Evolutionary conservation across 2,797 vertebrate species (phyloP), one percentile per base, ranked within the genome.

Genomic region (Semotilus atromaculatus): DNA sequence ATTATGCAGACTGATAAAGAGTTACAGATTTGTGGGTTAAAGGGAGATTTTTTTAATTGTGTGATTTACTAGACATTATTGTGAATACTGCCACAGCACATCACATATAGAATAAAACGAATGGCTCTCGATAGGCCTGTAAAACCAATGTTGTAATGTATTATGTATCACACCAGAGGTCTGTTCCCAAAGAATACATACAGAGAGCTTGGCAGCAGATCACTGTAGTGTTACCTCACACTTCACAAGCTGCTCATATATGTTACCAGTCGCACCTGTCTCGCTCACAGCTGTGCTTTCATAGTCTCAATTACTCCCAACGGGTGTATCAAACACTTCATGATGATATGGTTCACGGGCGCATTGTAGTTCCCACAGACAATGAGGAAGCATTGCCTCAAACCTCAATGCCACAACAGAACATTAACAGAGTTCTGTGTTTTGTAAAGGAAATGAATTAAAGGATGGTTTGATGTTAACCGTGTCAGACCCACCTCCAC

Each of bases 401-500:
- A 29, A 58, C 6, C 36, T 21, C 55, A 7, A 62, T 31, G 36
- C 18, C 18, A 34, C 29, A 40, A 36, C 80, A 72, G 18, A 11
- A 43, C 51, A 38, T 81, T 72, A 14, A 55, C 1, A 60, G 8
- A 26, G 26, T 26, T 23, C 26, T 43, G 34, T 55, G 48, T 62
- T 76, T 53, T 76, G 72, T 76, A 38, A 76, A 67, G 43, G 34
- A 67, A 40, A 64, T 55, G 3, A 75, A 83, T 14, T 84, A 48
- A 11, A 51, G 75, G 58, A 36, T 43, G 82, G 64, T 62, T 26
- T 13, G 75, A 45, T 16, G 40, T 74, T 77, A 64, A 23, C 53
- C 26, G 38, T 67, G 4, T 18, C 36, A 53, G 34, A 92, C 95
- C 90, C 66, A 97, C 96, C 96, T 97, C 97, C 83, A 96, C 96